Evolutionary conservation across 2,888 invertebrate species (phyloP).

Genomic region (Cerceris ruficornis): DNA sequence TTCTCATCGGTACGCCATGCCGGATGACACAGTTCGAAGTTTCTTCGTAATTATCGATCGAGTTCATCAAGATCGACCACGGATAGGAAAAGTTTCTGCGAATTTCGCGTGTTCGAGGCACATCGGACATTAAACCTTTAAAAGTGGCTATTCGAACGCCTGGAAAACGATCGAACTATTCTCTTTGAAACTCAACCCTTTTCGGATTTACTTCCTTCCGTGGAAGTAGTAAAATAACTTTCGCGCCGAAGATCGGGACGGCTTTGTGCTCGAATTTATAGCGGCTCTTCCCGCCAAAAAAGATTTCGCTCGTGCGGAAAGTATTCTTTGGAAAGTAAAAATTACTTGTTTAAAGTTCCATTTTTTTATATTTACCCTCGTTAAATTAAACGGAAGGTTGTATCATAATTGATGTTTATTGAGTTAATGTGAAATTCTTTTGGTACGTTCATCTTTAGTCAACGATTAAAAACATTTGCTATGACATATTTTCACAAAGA

Average conservation of each 20-base stretch:
- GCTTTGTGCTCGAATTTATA: not conserved
- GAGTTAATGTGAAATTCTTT: not conserved
- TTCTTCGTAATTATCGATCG: conserved; percentile 59
- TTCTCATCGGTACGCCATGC: conserved; percentile 9
- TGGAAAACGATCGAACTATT: conserved; percentile 43
- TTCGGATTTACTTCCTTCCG: conserved; percentile 3
- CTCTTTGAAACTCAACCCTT: conserved; percentile 18
- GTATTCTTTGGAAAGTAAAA: not conserved
- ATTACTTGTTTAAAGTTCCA: not conserved
- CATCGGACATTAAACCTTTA: conserved; percentile 46
- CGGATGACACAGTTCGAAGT: conserved; percentile 35
- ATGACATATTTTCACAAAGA: too few species aligned
- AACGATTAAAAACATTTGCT: too few species aligned
- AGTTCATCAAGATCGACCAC: conserved; percentile 19
- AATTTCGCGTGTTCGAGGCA: conserved; percentile 58
- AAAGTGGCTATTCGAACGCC: conserved; percentile 30
- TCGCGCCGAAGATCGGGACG: conserved; percentile 9
- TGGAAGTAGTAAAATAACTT: conserved; percentile 1
- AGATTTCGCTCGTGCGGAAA: too few species aligned
- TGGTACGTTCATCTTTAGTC: not conserved
- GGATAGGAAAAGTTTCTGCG: conserved; percentile 46
- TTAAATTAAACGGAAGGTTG: too few species aligned
- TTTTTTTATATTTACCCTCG: too few species aligned
- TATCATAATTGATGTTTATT: too few species aligned
- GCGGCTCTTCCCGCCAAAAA: not conserved